Conservation (phyloP, 92 coral and sea anemone genomes). For the Siderastrea radians region DNA sequence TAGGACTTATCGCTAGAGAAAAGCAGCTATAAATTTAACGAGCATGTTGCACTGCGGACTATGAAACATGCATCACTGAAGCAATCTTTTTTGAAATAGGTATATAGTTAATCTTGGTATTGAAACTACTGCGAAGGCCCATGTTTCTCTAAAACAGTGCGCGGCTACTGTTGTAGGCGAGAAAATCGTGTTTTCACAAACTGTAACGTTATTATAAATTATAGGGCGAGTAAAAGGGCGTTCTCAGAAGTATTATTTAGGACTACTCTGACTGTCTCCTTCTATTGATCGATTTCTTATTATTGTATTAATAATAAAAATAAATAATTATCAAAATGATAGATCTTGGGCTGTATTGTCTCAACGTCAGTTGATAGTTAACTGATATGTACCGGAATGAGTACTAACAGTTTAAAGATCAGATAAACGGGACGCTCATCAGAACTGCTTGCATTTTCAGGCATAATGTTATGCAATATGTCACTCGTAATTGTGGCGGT, state of each 20-base stretch:
- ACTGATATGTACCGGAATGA: background rate
- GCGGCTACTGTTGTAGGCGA: slow-evolving; percentile 9
- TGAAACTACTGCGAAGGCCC: slow-evolving; percentile 6
- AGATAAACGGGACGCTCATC: slow-evolving; percentile 11
- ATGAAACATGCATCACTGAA: too few relatives aligned
- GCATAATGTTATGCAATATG: background rate
- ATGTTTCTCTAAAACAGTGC: background rate
- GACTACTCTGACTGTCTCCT: slow-evolving; percentile 8
- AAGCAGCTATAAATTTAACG: too few relatives aligned
- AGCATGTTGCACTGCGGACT: too few relatives aligned
- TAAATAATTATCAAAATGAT: background rate
- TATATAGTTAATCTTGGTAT: slow-evolving; percentile 1
- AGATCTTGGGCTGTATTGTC: background rate
- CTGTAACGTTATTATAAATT: background rate
- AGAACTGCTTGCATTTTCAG: slow-evolving; percentile 12
- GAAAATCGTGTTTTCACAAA: slow-evolving; percentile 1
- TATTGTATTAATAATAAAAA: background rate
- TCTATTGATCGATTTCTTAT: background rate
- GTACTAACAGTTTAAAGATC: background rate
- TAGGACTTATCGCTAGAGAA: too few relatives aligned
- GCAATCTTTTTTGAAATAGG: too few relatives aligned
- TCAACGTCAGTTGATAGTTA: background rate
- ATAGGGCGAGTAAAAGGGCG: background rate
- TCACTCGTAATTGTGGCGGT: slow-evolving; percentile 4
- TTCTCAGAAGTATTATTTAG: slow-evolving; percentile 14